Percentiles rank a stretch among this genome's conserved stretches.
These are phyloP conservation scores for Margaritifera margaritifera DNA, from an alignment of 2,888 invertebrate species.

Conservation along the genomic window DNA sequence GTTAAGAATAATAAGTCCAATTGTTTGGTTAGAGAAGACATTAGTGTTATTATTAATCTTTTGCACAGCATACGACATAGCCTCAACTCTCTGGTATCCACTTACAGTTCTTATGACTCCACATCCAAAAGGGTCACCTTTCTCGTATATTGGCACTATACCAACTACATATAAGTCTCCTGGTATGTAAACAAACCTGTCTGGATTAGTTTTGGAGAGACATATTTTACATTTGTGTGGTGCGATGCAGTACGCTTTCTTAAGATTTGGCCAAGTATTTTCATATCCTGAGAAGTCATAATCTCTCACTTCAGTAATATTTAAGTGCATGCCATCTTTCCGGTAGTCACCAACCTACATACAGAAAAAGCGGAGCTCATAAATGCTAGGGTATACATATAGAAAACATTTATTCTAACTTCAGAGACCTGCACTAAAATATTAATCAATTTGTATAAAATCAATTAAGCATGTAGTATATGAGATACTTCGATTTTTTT, in stretches of 20 bases:
- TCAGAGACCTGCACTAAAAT: neutral
- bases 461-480: too few relatives aligned
- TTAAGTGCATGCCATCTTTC: slow-evolving; percentile 8
- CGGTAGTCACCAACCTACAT: slow-evolving; percentile 26
- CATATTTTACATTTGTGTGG: slow-evolving; percentile 26
- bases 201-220: slow-evolving; percentile 8
- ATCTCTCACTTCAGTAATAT: slow-evolving; percentile 14
- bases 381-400: too few relatives aligned
- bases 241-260: slow-evolving; percentile 19
- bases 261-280: slow-evolving; percentile 16
- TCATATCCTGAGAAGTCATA: slow-evolving; percentile 9
- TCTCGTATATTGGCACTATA: slow-evolving; percentile 32
- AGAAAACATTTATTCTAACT: too few relatives aligned
- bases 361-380: neutral
- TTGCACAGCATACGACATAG: slow-evolving; percentile 30
- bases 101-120: slow-evolving; percentile 15
- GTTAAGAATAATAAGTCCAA: slow-evolving; percentile 34
- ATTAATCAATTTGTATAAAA: neutral
- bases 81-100: slow-evolving; percentile 29
- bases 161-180: slow-evolving; percentile 40
- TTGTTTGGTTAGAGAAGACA: slow-evolving; percentile 15
- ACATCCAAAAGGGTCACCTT: slow-evolving; percentile 15
- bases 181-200: slow-evolving; percentile 13
- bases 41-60: slow-evolving; percentile 12
- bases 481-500: too few relatives aligned